phyloP scores from a whole-genome alignment of 2,113 vertebrate genomes.

The Thalassoma bifasciatum region DNA sequence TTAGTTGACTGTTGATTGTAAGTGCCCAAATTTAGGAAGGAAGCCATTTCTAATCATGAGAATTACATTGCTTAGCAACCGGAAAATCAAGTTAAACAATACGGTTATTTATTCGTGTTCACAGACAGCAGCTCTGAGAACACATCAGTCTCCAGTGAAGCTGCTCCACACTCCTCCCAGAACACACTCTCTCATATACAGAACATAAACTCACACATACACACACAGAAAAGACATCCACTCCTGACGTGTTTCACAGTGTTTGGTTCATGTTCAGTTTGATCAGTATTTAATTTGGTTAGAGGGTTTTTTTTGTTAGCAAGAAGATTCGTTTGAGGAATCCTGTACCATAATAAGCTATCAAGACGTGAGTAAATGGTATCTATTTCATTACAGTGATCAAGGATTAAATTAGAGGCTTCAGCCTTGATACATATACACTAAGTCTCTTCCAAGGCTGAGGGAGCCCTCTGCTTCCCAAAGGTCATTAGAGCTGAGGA shows the following conservation, averaged over 20 bases:
- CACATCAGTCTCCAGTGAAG: conserved; percentile 74
- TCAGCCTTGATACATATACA: conserved; percentile 80
- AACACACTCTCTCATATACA: conserved; percentile 34
- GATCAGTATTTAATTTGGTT: conserved; percentile 63
- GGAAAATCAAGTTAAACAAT: conserved; percentile 86
- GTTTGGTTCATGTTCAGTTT: conserved; percentile 75
- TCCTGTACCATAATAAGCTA: conserved; percentile 78
- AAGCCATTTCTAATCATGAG: conserved; percentile 84
- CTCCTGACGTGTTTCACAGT: conserved; percentile 67
- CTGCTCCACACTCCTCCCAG: conserved; percentile 67
- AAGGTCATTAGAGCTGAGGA: conserved; percentile 81
- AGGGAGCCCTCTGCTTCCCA: conserved; percentile 77
- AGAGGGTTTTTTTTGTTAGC: conserved; percentile 26
- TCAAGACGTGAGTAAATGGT: conserved; percentile 74
- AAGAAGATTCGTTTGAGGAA: conserved; percentile 71
- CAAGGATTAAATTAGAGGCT: conserved; percentile 82
- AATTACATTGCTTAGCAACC: conserved; percentile 86
- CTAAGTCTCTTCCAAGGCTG: conserved; percentile 73
- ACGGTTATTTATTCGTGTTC: conserved; percentile 79
- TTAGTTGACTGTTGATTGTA: conserved; percentile 84
- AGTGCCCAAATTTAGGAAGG: conserved; percentile 83
- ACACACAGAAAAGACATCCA: conserved; percentile 73
- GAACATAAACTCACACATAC: conserved; percentile 15
- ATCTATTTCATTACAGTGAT: conserved; percentile 82
- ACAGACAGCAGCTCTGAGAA: conserved; percentile 75